Evolutionary conservation across 2,113 vertebrate genomes (phyloP), one percentile per base, ranked within the genome.

Genomic region (Speoplatyrhinus poulsoni): DNA sequence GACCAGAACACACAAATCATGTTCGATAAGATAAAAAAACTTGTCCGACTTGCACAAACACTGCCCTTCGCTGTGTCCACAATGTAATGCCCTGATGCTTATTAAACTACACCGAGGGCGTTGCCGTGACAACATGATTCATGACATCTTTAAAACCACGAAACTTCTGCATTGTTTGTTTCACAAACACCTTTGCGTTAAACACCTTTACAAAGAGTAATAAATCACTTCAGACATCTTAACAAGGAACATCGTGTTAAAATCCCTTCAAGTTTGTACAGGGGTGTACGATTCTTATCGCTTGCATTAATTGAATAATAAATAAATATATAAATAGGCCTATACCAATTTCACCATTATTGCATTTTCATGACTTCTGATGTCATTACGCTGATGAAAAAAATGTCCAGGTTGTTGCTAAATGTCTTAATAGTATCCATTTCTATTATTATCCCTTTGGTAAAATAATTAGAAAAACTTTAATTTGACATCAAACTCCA

Each of bases 21-120:
- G 75, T 70, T 58, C 69, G 82, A 88, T 77, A 70, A 81, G 85
- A 85, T 82, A 85, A 82, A 26, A 63, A 63, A 69, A 77, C 79
- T 79, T 85, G 79, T 72, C 72, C 26, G 9, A n/a, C 69, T 72
- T 64, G 78, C 78, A 75, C 56, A 80, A 70, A 52, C 1, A 33
- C 48, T 72, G 72, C 70, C 62, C 64, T 82, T 81, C 67, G 67
- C 63, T 5, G 50, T 68, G 62, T 79, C 75, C 49, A 73, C 56
- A 70, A 69, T 65, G 61, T 78, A 75, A 79, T 48, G 79, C 62
- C 61, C 72, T 47, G 11, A 46, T 1, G 3, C 55, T 64, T 33
- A 48, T 67, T 73, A 70, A 77, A 82, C 62, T 47, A 19, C n/a
- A 50, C 12, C n/a, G 49, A 54, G 33, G 62, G 57, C 55, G 36